A percentile compares a stretch with the other conserved stretches of the same genome.
Conservation (phyloP, 2,888 invertebrate species). For the Dysmachus trigonus region DNA sequence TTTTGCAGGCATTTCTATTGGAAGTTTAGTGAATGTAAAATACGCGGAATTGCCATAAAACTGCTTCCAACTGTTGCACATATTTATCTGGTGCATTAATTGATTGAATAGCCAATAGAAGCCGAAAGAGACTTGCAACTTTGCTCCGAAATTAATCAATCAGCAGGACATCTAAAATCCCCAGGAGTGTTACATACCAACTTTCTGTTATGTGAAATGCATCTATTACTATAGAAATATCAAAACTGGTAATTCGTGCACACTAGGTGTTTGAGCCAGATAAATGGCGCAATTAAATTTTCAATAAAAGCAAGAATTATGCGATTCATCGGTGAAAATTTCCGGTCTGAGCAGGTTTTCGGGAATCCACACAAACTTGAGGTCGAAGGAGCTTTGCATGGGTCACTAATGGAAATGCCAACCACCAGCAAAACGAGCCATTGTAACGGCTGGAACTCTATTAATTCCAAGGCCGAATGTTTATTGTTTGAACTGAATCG, state of each 20-base stretch:
- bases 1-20: neutral
- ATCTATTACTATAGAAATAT: neutral
- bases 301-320: neutral
- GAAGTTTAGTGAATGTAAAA: neutral
- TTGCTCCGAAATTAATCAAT: slow-evolving; percentile 12
- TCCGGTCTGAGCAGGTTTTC: neutral
- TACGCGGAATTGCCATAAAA: neutral
- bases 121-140: neutral
- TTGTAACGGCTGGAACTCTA: neutral
- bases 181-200: neutral
- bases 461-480: neutral
- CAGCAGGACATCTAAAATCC: slow-evolving; percentile 22
- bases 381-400: neutral
- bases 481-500: neutral
- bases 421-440: neutral
- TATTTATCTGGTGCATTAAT: neutral
- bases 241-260: slow-evolving; percentile 4
- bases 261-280: neutral
- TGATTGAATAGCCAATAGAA: slow-evolving; percentile 24
- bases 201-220: neutral
- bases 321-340: neutral
- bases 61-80: neutral
- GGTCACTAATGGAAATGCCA: neutral
- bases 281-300: slow-evolving; percentile 19
- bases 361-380: neutral